Evolutionary conservation across 2,113 vertebrate species (phyloP).

Genomic region (Micromys minutus): DNA sequence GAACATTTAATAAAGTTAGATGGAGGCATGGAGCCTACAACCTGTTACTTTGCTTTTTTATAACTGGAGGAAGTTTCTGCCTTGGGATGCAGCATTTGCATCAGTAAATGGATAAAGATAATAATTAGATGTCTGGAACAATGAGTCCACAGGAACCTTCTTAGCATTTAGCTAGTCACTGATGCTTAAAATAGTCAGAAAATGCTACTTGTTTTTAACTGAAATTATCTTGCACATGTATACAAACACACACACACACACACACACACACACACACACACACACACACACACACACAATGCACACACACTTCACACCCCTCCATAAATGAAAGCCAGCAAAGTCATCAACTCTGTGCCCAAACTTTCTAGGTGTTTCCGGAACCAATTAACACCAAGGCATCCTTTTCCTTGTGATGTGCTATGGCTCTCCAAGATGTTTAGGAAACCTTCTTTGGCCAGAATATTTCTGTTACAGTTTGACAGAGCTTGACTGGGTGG

Average conservation of each 20-base stretch:
- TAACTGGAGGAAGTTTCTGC: neutral
- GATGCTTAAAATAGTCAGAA: neutral
- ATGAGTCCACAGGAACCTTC: neutral
- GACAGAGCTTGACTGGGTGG: slow-evolving; percentile 73
- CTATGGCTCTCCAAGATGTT: neutral
- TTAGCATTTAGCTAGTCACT: neutral
- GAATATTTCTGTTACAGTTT: slow-evolving; percentile 52
- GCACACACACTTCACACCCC: neutral
- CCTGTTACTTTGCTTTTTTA: neutral
- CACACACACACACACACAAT: neutral
- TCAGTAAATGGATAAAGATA: neutral
- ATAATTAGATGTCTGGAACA: neutral
- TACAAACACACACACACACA: no score
- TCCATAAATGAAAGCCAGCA: neutral
- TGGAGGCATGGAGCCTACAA: neutral
- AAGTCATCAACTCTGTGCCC: neutral
- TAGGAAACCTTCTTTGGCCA: slow-evolving; percentile 51
- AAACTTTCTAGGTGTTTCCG: slow-evolving; percentile 33
- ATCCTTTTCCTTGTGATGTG: slow-evolving; percentile 14
- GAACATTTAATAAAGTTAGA: neutral
- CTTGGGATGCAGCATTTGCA: neutral
- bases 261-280: neutral
- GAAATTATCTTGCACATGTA: neutral
- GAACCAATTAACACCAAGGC: slow-evolving; percentile 32
- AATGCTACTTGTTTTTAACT: neutral